These are phyloP conservation scores for Drosophila birchii DNA, from an alignment of 2,888 invertebrate species.

Conservation along the genomic window DNA sequence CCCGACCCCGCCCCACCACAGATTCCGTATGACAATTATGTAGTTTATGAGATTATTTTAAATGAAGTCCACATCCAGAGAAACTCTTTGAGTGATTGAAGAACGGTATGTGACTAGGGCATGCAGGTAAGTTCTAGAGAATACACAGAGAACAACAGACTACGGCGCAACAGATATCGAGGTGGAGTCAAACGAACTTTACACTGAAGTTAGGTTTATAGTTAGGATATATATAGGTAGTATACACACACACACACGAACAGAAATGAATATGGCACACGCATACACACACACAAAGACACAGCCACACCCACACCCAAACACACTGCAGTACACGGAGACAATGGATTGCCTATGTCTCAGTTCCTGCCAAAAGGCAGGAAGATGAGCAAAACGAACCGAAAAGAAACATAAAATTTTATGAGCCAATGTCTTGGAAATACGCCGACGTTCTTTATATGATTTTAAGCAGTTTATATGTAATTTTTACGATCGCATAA, in stretches of 20 bases:
- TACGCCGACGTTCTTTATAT: slow-evolving; percentile 69
- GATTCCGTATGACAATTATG: slow-evolving; percentile 3
- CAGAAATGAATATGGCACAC: slow-evolving; percentile 29
- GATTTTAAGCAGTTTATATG: slow-evolving; percentile 80
- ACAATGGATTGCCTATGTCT: slow-evolving; percentile 22
- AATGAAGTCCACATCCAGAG: slow-evolving; percentile 6
- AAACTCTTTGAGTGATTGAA: slow-evolving; percentile 1
- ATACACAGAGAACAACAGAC: slow-evolving; percentile 55
- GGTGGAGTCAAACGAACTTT: slow-evolving; percentile 47
- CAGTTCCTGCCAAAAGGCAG: slow-evolving; percentile 16
- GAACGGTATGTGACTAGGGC: slow-evolving; percentile 25
- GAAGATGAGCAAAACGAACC: slow-evolving; percentile 44
- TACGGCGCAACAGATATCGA: slow-evolving; percentile 58
- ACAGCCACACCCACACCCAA: slow-evolving; percentile 19
- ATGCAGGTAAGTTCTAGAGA: slow-evolving; percentile 62
- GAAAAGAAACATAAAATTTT: slow-evolving; percentile 69
- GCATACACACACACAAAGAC: slow-evolving; percentile 16
- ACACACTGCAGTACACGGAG: slow-evolving; percentile 8
- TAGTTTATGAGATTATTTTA: not conserved
- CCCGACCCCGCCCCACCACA: slow-evolving; percentile 5
- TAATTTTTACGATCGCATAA: slow-evolving; percentile 76
- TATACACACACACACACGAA: slow-evolving; percentile 26
- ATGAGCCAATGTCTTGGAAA: slow-evolving; percentile 64
- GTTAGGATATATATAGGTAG: slow-evolving; percentile 51
- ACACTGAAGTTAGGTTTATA: slow-evolving; percentile 56